phyloP scores from a whole-genome alignment of 2,113 vertebrate species.

The Hippocampus abdominalis region DNA sequence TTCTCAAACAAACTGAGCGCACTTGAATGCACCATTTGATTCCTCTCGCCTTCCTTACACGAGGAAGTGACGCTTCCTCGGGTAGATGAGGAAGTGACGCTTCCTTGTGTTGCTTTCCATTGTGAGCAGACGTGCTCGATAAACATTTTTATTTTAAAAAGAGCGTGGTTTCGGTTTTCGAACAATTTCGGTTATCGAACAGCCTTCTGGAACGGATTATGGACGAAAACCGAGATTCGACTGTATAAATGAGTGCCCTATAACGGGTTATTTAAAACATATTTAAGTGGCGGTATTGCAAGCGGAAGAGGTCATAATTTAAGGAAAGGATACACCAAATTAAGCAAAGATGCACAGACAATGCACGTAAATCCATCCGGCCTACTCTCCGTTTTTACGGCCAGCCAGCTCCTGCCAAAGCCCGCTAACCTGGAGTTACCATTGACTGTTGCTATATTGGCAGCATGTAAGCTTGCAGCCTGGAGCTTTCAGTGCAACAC shows the following conservation, averaged over 20 bases:
- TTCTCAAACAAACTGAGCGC: too few relatives aligned
- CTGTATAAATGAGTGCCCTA: neutral
- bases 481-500: slow-evolving; percentile 54
- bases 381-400: slow-evolving; percentile 17
- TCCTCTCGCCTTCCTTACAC: too few relatives aligned
- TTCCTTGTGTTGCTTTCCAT: too few relatives aligned
- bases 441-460: slow-evolving; percentile 45
- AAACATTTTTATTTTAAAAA: too few relatives aligned
- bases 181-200: too few relatives aligned
- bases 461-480: slow-evolving; percentile 53
- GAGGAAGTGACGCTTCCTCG: too few relatives aligned
- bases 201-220: too few relatives aligned
- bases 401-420: slow-evolving; percentile 43
- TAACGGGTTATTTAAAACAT: neutral
- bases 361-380: slow-evolving; percentile 30
- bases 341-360: slow-evolving; percentile 14
- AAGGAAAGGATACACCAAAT: neutral
- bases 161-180: too few relatives aligned
- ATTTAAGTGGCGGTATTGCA: neutral
- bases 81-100: too few relatives aligned
- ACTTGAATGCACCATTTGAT: too few relatives aligned
- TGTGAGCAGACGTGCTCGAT: too few relatives aligned
- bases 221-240: too few relatives aligned
- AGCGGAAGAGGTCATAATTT: slow-evolving; percentile 7
- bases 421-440: slow-evolving; percentile 39